phyloP scores from a whole-genome alignment of 2,797 vertebrate species.

The Distichodus sexfasciatus region DNA sequence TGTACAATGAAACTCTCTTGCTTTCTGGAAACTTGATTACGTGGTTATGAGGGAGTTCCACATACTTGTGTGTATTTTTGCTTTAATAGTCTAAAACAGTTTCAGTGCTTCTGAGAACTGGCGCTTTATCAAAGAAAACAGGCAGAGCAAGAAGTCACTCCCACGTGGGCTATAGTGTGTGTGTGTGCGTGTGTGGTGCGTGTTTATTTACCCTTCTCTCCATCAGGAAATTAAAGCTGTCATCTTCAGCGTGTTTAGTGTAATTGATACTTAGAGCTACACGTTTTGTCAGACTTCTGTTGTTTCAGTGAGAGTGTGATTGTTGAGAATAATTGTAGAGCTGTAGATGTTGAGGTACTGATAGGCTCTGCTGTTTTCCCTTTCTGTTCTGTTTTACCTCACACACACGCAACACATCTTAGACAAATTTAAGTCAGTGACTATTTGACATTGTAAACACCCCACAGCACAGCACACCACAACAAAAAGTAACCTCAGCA shows the following conservation, averaged over 20 bases:
- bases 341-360: background rate
- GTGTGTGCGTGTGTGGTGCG: conserved; percentile 43
- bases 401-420: no score
- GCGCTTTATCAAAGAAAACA: conserved; percentile 74
- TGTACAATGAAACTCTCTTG: no score
- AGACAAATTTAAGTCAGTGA: no score
- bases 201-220: conserved; percentile 70
- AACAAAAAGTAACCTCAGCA: no score
- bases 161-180: conserved; percentile 38
- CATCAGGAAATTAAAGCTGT: conserved; percentile 69
- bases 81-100: conserved; percentile 65
- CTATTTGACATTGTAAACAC: no score
- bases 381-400: conserved; percentile 21
- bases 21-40: background rate
- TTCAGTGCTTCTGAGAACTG: conserved; percentile 64
- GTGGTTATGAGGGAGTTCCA: conserved; percentile 53
- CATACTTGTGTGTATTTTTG: conserved; percentile 73
- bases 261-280: conserved; percentile 69
- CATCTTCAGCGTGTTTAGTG: conserved; percentile 60
- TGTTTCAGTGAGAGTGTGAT: conserved; percentile 55
- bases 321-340: conserved; percentile 56
- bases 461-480: no score
- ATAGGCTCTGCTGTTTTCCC: conserved; percentile 34
- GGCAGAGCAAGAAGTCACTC: conserved; percentile 59
- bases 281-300: conserved; percentile 51